Percentiles rank a stretch among this genome's conserved stretches.
phyloP scores from a whole-genome alignment of 1,140 invertebrate genomes.

The Drosophila triauraria region DNA sequence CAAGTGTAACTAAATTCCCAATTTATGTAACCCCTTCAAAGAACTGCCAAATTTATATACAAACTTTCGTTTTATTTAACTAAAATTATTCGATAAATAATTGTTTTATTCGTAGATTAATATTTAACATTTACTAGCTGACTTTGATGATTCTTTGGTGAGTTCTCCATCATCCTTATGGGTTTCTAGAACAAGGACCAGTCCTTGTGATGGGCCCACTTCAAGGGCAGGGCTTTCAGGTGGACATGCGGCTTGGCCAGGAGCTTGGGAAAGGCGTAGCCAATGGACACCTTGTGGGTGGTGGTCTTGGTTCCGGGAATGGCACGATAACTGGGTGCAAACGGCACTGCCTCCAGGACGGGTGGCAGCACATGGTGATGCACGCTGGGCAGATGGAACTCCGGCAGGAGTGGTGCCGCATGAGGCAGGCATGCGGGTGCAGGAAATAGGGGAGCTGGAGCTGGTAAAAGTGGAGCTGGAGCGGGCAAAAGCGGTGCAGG shows the following conservation, averaged over 20 bases:
- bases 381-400: conserved; percentile 42
- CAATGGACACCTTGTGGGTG: conserved; percentile 73
- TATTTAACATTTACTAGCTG: conserved; percentile 22
- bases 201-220: conserved; percentile 65
- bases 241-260: conserved; percentile 66
- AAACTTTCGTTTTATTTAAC: conserved; percentile 8
- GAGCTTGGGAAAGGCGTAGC: conserved; percentile 72
- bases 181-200: conserved; percentile 68
- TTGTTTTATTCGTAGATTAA: conserved; percentile 11
- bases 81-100: conserved; percentile 43
- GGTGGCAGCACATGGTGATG: conserved; percentile 69
- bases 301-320: conserved; percentile 76
- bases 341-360: conserved; percentile 64
- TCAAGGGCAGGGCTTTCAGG: conserved; percentile 63
- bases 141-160: conserved; percentile 43
- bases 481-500: conserved; percentile 54
- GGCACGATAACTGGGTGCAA: conserved; percentile 70
- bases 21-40: not conserved
- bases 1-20: not conserved
- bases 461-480: conserved; percentile 24
- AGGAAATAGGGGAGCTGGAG: conserved; percentile 27
- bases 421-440: conserved; percentile 14
- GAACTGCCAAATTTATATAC: not conserved
- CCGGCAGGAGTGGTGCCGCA: conserved; percentile 40
- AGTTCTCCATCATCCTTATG: not conserved